Conservation (phyloP, 37 sponge, comb jelly and placozoan species). For the Amphimedon queenslandica region DNA sequence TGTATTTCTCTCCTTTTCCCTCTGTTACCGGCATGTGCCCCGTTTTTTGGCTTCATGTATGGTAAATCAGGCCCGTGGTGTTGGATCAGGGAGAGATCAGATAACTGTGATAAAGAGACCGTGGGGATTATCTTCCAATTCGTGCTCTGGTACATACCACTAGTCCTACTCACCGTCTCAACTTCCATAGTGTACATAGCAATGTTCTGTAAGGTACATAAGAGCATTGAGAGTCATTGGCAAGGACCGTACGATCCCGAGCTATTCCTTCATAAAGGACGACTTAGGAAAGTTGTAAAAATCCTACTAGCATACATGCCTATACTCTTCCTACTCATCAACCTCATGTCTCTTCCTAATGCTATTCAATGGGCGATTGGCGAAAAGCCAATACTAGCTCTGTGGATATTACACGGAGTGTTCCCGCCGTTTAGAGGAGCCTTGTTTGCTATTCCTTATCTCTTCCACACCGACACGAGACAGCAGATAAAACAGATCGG, state of each 20-base stretch:
- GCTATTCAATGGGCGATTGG: conserved; percentile 2
- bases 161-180: neutral
- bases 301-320: neutral
- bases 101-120: neutral
- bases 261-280: neutral
- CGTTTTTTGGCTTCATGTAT: conserved; percentile 50
- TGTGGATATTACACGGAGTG: conserved; percentile 56
- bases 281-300: conserved; percentile 1
- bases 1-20: conserved; percentile 28
- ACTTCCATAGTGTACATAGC: neutral
- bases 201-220: neutral
- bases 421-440: conserved; percentile 50
- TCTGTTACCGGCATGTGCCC: conserved; percentile 40
- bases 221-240: conserved; percentile 17
- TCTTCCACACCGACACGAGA: conserved; percentile 40
- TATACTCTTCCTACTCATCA: neutral
- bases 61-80: conserved; percentile 73
- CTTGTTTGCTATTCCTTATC: conserved; percentile 33
- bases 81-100: conserved; percentile 41
- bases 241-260: conserved; percentile 15
- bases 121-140: conserved; percentile 28
- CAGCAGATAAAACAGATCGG: neutral
- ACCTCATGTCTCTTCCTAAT: neutral
- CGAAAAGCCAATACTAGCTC: conserved; percentile 8
- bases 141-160: conserved; percentile 50